phyloP scores from a whole-genome alignment of 35 echinoderm and acorn worm genomes.

The Holothuria glaberrima region DNA sequence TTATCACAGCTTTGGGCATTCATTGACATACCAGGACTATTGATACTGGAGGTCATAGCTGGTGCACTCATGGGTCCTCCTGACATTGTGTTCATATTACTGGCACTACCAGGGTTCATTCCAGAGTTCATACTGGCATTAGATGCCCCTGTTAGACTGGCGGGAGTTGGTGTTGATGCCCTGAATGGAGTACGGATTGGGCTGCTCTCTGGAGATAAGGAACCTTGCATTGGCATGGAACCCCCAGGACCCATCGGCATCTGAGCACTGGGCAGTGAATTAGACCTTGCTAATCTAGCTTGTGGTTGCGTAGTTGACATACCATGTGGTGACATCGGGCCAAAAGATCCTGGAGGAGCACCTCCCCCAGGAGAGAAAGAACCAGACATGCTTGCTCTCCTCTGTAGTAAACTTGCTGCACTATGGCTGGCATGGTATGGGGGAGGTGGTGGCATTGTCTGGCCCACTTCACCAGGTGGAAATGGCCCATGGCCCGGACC shows the following conservation, averaged over 20 bases:
- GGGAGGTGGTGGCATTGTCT: conserved; percentile 74
- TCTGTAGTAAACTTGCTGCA: conserved; percentile 62
- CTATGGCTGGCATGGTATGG: conserved; percentile 72
- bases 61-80: conserved; percentile 52
- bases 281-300: conserved; percentile 70
- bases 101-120: conserved; percentile 31
- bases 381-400: conserved; percentile 84
- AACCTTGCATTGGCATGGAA: conserved; percentile 58
- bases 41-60: conserved; percentile 44
- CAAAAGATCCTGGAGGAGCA: conserved; percentile 42
- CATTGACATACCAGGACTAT: conserved; percentile 53
- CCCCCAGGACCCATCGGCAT: conserved; percentile 58
- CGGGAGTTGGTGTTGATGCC: conserved; percentile 76
- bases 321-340: conserved; percentile 80
- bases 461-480: conserved; percentile 51
- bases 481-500: conserved; percentile 71
- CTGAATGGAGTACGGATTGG: conserved; percentile 62
- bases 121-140: conserved; percentile 33
- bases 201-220: conserved; percentile 72
- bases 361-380: conserved; percentile 55
- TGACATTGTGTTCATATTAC: not conserved
- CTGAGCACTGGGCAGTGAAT: conserved; percentile 74
- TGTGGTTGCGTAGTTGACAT: conserved; percentile 65
- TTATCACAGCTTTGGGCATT: conserved; percentile 40
- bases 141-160: conserved; percentile 44